These are phyloP conservation scores for Rhegmatorhina hoffmannsi DNA, from an alignment of 2,113 vertebrate genomes.

Conservation along the genomic window DNA sequence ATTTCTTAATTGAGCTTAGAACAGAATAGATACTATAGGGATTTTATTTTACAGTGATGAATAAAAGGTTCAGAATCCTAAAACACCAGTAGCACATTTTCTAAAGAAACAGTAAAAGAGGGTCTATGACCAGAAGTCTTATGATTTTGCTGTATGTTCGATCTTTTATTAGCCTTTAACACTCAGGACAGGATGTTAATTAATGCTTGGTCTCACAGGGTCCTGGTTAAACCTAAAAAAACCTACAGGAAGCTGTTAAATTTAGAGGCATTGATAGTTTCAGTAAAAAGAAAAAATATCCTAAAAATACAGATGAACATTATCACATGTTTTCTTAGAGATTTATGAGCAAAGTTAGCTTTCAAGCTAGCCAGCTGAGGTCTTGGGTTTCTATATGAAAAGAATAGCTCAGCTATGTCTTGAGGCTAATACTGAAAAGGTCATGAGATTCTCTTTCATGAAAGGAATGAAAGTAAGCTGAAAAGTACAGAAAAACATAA, in stretches of 20 bases:
- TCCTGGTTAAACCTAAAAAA: constrained; percentile 24
- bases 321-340: constrained; percentile 61
- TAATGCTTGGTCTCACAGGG: constrained; percentile 27
- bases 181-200: constrained; percentile 52
- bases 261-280: constrained; percentile 38
- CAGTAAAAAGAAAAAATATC: constrained; percentile 20
- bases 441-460: constrained; percentile 66
- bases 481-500: constrained; percentile 57
- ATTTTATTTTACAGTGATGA: constrained; percentile 32
- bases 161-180: constrained; percentile 41
- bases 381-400: constrained; percentile 66
- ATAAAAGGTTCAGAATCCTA: constrained; percentile 11
- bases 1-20: constrained; percentile 27
- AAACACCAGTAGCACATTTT: constrained; percentile 6
- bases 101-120: neutral
- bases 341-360: constrained; percentile 56
- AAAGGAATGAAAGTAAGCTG: constrained; percentile 60
- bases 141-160: neutral
- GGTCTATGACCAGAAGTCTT: constrained; percentile 8
- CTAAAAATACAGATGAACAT: constrained; percentile 27
- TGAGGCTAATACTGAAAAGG: constrained; percentile 68
- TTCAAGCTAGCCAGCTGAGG: constrained; percentile 65
- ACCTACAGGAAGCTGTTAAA: constrained; percentile 21
- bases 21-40: neutral
- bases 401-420: constrained; percentile 66